Evolutionary conservation across 2,888 invertebrate genomes (phyloP).

Genomic region (Andrena camellia): DNA sequence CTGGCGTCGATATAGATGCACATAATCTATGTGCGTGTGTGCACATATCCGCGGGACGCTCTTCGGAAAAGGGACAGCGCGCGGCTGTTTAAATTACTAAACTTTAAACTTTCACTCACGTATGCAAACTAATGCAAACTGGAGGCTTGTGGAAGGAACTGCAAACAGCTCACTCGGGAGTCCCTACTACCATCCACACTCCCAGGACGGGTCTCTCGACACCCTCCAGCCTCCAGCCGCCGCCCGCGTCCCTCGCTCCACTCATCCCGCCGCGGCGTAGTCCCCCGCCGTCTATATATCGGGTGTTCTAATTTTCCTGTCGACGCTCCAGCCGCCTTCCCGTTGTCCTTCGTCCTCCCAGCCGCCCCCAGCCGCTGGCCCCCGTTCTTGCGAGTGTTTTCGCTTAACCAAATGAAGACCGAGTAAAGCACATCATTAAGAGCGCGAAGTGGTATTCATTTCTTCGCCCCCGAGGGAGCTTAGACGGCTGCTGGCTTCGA

Average conservation of each 20-base stretch:
- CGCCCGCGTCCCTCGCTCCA: conserved; percentile 39
- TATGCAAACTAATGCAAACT: conserved; percentile 83
- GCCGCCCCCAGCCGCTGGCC: not conserved
- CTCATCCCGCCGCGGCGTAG: conserved; percentile 32
- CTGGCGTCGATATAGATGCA: conserved; percentile 35
- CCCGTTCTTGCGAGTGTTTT: conserved; percentile 69
- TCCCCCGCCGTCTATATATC: conserved; percentile 60
- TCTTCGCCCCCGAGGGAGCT: conserved; percentile 31
- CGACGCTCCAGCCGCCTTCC: conserved; percentile 31
- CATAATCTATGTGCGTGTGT: conserved; percentile 32
- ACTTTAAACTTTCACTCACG: conserved; percentile 82
- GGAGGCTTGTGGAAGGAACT: conserved; percentile 80
- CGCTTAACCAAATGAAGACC: conserved; percentile 75
- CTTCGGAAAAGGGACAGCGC: conserved; percentile 74
- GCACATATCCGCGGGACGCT: conserved; percentile 45
- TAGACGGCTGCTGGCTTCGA: conserved; percentile 48
- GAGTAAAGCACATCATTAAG: conserved; percentile 73
- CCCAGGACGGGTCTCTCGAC: conserved; percentile 71
- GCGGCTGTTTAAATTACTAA: conserved; percentile 80
- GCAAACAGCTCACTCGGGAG: conserved; percentile 82
- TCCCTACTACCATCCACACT: conserved; percentile 68
- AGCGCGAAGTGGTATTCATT: conserved; percentile 69
- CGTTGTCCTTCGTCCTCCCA: not conserved
- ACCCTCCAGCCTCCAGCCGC: conserved; percentile 61
- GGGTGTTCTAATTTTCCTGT: conserved; percentile 74